Evolutionary conservation across 1,140 invertebrate genomes (phyloP).

Genomic region (Sipha flava): DNA sequence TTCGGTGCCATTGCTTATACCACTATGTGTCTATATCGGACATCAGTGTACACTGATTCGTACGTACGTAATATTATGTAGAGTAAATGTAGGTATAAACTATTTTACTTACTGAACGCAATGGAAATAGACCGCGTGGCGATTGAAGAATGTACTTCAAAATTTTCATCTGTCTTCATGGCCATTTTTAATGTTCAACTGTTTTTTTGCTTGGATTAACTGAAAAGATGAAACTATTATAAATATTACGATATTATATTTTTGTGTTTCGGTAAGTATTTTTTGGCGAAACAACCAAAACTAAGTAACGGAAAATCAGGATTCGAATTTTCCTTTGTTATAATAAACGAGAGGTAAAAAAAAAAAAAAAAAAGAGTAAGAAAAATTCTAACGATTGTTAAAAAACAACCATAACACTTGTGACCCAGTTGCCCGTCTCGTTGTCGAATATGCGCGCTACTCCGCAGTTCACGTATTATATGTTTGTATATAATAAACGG

Average conservation of each 20-base stretch:
- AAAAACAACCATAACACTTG: background rate
- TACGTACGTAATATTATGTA: no score
- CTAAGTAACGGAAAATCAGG: background rate
- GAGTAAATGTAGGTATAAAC: no score
- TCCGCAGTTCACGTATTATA: background rate
- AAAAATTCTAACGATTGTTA: background rate
- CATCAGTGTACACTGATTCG: no score
- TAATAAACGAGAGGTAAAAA: background rate
- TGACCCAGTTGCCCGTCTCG: background rate
- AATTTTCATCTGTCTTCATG: background rate
- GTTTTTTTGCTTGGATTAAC: background rate
- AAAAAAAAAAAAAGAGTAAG: background rate
- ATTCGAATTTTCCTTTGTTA: background rate
- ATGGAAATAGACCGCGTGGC: background rate
- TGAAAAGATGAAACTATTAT: background rate
- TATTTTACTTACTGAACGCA: conserved; percentile 11
- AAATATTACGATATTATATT: background rate
- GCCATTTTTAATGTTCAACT: background rate
- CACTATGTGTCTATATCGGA: no score
- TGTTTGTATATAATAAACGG: background rate
- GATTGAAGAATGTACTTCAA: background rate
- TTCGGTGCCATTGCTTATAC: no score
- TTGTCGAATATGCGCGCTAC: background rate
- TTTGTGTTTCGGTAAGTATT: background rate
- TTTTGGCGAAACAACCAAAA: background rate